These are phyloP conservation scores for Criorhina ranunculi DNA, from an alignment of 2,888 invertebrate genomes.

Conservation along the genomic window DNA sequence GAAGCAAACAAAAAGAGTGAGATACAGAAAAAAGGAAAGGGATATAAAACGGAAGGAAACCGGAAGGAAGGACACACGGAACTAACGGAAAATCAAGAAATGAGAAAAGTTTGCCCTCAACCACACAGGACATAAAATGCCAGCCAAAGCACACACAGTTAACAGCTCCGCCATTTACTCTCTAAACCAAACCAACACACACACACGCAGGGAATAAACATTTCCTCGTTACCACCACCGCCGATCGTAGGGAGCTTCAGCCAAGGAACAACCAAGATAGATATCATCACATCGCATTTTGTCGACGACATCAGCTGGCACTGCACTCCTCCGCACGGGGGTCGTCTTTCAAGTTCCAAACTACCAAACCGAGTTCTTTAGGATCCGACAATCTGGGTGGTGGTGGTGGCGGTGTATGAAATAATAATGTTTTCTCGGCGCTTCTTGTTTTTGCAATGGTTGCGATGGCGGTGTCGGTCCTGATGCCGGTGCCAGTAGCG, in stretches of 20 bases:
- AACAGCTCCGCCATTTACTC: slow-evolving; percentile 27
- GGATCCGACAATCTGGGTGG: slow-evolving; percentile 49
- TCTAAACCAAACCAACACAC: slow-evolving; percentile 33
- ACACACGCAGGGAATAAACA: slow-evolving; percentile 10
- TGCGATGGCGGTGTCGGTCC: slow-evolving; percentile 15
- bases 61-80: slow-evolving; percentile 77
- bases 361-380: slow-evolving; percentile 33
- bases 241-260: slow-evolving; percentile 52
- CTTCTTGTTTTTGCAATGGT: slow-evolving; percentile 51
- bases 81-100: slow-evolving; percentile 77
- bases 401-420: slow-evolving; percentile 60
- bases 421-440: slow-evolving; percentile 74
- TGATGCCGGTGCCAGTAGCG: slow-evolving; percentile 46
- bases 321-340: slow-evolving; percentile 11
- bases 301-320: slow-evolving; percentile 66
- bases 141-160: slow-evolving; percentile 58
- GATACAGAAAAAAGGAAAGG: slow-evolving; percentile 37
- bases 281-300: slow-evolving; percentile 69
- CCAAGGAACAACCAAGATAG: slow-evolving; percentile 60
- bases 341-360: slow-evolving; percentile 4
- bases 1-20: slow-evolving; percentile 1
- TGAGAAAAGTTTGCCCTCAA: slow-evolving; percentile 75
- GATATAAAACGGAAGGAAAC: slow-evolving; percentile 74
- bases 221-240: slow-evolving; percentile 31
- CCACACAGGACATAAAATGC: slow-evolving; percentile 63